Conservation (phyloP, 2,888 invertebrate species). For the Pammene aurita region DNA sequence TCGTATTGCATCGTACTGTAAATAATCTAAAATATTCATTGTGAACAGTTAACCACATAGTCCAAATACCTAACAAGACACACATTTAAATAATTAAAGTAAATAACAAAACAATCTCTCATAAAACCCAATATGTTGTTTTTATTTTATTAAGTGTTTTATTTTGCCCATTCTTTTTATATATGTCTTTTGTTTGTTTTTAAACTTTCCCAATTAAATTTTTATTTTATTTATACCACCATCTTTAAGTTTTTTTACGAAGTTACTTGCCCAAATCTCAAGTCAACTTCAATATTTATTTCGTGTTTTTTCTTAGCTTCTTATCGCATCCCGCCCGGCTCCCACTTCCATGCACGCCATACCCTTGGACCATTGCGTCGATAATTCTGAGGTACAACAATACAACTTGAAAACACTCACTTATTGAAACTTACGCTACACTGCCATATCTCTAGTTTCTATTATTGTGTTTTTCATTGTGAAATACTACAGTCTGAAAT, state of each 20-base stretch:
- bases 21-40: neutral
- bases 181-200: neutral
- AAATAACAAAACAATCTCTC: too few species aligned
- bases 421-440: too few species aligned
- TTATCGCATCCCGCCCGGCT: slow-evolving; percentile 29
- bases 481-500: too few species aligned
- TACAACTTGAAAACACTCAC: neutral
- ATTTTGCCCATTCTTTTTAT: neutral
- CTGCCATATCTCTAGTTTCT: neutral
- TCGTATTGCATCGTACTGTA: neutral
- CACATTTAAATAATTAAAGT: neutral
- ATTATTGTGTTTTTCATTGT: neutral
- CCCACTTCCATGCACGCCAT: slow-evolving; percentile 30
- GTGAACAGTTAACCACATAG: neutral
- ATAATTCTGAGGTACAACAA: slow-evolving; percentile 17
- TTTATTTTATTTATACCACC: slow-evolving; percentile 1
- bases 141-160: too few species aligned
- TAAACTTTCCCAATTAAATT: neutral
- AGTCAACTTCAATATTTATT: slow-evolving; percentile 7
- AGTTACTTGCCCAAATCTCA: neutral
- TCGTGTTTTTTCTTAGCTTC: slow-evolving; percentile 24
- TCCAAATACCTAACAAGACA: slow-evolving; percentile 3
- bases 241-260: neutral
- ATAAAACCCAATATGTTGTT: too few species aligned
- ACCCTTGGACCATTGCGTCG: slow-evolving; percentile 31